Conservation (phyloP, 2,113 vertebrate species). For the Chaetodon trifascialis region DNA sequence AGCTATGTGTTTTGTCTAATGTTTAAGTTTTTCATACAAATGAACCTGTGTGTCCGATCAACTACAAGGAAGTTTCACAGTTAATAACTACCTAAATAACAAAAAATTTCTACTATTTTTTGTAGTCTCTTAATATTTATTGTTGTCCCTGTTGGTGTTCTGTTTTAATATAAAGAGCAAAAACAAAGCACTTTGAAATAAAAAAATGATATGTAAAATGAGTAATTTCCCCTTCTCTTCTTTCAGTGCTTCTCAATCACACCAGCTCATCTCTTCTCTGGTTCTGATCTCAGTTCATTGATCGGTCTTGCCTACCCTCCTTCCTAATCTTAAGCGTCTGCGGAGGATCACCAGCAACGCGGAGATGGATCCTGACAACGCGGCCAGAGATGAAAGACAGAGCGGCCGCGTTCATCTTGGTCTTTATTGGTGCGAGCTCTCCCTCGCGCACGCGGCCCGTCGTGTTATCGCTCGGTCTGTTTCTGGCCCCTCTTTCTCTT, state of each 20-base stretch:
- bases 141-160: background rate
- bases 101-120: too few relatives aligned
- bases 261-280: slow-evolving; percentile 4
- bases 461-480: background rate
- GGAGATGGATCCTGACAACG: slow-evolving; percentile 45
- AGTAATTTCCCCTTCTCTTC: background rate
- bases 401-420: slow-evolving; percentile 30
- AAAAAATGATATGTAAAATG: background rate
- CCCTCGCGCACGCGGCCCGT: background rate
- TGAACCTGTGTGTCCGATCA: background rate
- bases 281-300: slow-evolving; percentile 14
- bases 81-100: too few relatives aligned
- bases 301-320: slow-evolving; percentile 11
- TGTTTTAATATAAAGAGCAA: background rate
- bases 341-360: slow-evolving; percentile 29
- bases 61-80: background rate
- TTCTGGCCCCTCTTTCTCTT: background rate
- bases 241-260: slow-evolving; percentile 1
- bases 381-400: slow-evolving; percentile 44
- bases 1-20: too few relatives aligned
- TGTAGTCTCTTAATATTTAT: too few relatives aligned
- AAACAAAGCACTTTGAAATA: background rate
- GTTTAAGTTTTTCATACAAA: background rate
- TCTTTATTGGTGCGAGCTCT: slow-evolving; percentile 23
- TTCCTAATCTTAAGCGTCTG: slow-evolving; percentile 22